Base-by-base conservation (phyloP, 2,888 invertebrate genomes). In the Apodemia duryi region DNA sequence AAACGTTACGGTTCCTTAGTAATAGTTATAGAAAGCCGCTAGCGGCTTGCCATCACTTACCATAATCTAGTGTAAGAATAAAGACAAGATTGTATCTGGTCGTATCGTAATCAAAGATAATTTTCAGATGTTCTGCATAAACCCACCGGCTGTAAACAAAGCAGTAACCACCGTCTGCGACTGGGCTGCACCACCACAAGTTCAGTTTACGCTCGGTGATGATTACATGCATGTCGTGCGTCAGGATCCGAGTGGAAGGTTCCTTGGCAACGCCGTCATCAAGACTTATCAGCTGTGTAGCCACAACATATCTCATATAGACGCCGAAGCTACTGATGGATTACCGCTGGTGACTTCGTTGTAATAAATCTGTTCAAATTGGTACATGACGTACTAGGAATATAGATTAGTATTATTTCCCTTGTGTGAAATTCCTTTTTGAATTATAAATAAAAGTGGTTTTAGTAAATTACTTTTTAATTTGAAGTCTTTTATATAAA, bases 121-220 rank as follows among this genome's bases (percentile, higher is more conserved):
- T 66, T 80, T 84, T 0, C 74, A 90, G 89, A 72, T 90, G 74
- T 86, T 72, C 74, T 90, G 89, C 73, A 62, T 86, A 2, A 84
- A 83, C 60, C 89, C 89, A 1, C 70, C 86, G 1, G 72, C 81
- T 1, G 85, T 89, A 10, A 82, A 82, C 64, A 84, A 82, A 63
- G 88, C 79, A 0, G 78, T 80, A 60, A 83, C 87, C 0, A 75
- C 76, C 0, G 88, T 88, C 0, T 90, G 89, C 74, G 90, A 90
- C 71, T 88, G 88, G 88, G 79, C 72, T 0, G 87, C 88, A 0
- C 86, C 89, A 0, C 89, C 89, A 1, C 83, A 83, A 62, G 86
- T 89, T 0, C 78, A 83, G 66, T 87, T 85, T 70, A 86, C 86
- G 0, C 70, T 89, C 3, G 85, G 84, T 0, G 89, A 90, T 63